Evolutionary conservation across 2,888 invertebrate species (phyloP).

Genomic region (Cosmia pyralina): DNA sequence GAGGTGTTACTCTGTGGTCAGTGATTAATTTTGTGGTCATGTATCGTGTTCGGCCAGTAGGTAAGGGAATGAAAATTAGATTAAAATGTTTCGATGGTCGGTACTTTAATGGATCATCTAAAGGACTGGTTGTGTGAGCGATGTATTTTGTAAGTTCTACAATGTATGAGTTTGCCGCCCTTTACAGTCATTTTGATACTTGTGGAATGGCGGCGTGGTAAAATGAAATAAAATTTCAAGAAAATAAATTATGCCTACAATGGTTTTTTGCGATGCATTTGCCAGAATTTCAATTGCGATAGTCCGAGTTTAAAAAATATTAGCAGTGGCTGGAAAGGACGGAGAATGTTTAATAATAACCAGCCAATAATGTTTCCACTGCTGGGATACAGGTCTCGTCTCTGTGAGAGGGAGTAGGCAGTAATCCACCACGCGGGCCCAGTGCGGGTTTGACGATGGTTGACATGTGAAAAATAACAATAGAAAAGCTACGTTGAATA

Average conservation of each 20-base stretch:
- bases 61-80: slow-evolving; percentile 58
- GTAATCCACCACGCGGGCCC: too few relatives aligned
- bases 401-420: not conserved
- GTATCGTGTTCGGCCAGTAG: slow-evolving; percentile 57
- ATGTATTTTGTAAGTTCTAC: not conserved
- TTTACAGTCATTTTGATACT: not conserved
- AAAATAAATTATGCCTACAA: not conserved
- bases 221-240: not conserved
- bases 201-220: not conserved
- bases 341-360: too few relatives aligned
- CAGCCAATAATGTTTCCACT: not conserved
- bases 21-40: slow-evolving; percentile 64
- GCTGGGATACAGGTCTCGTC: not conserved
- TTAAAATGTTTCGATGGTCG: slow-evolving; percentile 50
- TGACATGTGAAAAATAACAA: not conserved
- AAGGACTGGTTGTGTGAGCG: not conserved
- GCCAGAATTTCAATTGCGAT: not conserved
- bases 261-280: not conserved
- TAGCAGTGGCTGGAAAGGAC: too few relatives aligned
- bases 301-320: not conserved
- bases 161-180: too few relatives aligned
- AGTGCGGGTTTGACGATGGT: not conserved
- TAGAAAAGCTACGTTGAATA: not conserved
- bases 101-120: slow-evolving; percentile 36
- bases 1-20: slow-evolving; percentile 61